Base-by-base conservation (phyloP, 2,888 invertebrate genomes). In the Tetragonisca angustula region DNA sequence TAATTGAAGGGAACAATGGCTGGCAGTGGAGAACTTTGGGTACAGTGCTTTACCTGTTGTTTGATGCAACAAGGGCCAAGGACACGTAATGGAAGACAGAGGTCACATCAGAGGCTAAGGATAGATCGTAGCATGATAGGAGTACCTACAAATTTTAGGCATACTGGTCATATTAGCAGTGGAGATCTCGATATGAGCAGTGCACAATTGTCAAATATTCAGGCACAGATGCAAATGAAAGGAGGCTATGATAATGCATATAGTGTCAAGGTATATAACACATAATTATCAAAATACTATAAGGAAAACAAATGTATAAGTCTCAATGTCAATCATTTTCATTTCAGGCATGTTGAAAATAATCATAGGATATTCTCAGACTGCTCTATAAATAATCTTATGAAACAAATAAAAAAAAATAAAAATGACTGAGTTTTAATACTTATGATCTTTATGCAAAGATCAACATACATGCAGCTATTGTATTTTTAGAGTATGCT, bases 41-140 rank as follows among this genome's bases (percentile, higher is more conserved):
- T 98, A 90, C 98, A 98, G 93, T 98, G 98, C 97, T 98, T 98
- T 95, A 97, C 98, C 87, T 98, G 98, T 95, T 98, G 98, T 95
- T 97, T 98, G 93, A 96, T 97, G 90, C 98, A 98, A 93, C 97
- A 97, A 89, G 97, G 97, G 79, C 97, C 97, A 90, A 97, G 96
- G 19, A 87, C 96, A 91, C 97, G 96, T 27, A 92, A 89, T 82
- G 88, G 75, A 68, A 78, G 91, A 91, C 75, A 92, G 92, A 92
- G 94, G 65, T 91, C 92, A 32, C 93, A 89, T 78, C 96, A 97
- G 93, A 96, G 97, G 92, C 96, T 97, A 95, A 96, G 97, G 95
- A 97, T 97, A 95, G 97, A 97, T 95, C 96, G 98, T 87, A 98
- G 98, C 84, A 99, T 99, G 99, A 99, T 99, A 93, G 98, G 99